phyloP scores from a whole-genome alignment of 1,140 invertebrate species.

The Aphelinus atriplicis region DNA sequence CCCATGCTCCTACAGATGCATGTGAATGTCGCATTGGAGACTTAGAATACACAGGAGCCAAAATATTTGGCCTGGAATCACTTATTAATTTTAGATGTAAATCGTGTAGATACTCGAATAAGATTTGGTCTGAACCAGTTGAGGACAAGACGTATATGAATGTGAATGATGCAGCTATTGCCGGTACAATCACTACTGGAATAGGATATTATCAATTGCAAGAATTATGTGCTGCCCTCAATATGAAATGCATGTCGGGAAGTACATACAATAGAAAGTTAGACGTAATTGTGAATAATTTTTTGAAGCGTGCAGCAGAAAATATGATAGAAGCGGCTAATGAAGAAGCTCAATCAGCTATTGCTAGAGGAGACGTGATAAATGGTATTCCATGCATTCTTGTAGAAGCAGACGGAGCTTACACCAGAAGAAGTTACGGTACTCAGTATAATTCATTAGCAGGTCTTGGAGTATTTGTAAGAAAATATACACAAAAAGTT shows the following conservation, averaged over 20 bases:
- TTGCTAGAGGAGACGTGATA: conserved; percentile 32
- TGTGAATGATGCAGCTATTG: not conserved
- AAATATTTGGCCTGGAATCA: no score
- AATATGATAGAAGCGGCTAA: conserved; percentile 39
- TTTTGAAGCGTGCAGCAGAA: conserved; percentile 30
- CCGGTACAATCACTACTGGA: conserved; percentile 30
- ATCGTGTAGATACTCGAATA: not conserved
- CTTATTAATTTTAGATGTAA: not conserved
- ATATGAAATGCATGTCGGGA: conserved; percentile 39
- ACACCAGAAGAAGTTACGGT: conserved; percentile 50
- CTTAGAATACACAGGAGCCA: no score
- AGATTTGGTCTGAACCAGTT: not conserved
- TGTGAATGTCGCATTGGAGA: no score
- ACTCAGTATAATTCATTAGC: conserved; percentile 47
- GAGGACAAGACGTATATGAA: not conserved
- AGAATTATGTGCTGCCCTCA: conserved; percentile 29
- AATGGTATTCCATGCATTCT: conserved; percentile 46
- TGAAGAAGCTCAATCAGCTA: conserved; percentile 41
- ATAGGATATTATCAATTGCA: conserved; percentile 29
- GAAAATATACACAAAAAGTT: conserved; percentile 50
- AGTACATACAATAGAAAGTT: conserved; percentile 32
- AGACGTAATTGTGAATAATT: conserved; percentile 15
- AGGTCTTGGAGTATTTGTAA: conserved; percentile 51
- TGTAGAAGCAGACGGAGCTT: conserved; percentile 52
- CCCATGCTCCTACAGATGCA: no score